phyloP scores from a whole-genome alignment of 2,797 vertebrate genomes.

The Gymnopithys bicolor region DNA sequence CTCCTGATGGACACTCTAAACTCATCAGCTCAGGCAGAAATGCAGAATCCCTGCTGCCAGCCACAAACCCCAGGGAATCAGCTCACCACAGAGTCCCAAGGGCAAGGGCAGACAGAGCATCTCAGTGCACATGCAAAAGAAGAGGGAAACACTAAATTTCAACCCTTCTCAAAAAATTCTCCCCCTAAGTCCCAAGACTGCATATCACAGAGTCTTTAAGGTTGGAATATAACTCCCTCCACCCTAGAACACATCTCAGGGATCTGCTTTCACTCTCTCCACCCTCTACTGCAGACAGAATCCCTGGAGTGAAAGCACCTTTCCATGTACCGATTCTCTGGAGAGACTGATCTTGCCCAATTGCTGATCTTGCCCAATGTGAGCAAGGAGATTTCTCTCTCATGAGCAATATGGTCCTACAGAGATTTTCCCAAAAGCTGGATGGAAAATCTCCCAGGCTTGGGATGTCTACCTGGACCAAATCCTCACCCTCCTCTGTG shows the following conservation, averaged over 20 bases:
- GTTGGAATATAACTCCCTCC: neutral
- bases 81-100: neutral
- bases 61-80: neutral
- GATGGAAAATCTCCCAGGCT: neutral
- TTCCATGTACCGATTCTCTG: accelerated
- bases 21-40: neutral
- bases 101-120: neutral
- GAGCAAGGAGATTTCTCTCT: neutral
- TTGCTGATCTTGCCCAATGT: neutral
- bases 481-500: neutral
- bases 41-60: neutral
- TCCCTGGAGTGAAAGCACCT: neutral
- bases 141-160: neutral
- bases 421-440: neutral
- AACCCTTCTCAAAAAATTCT: neutral
- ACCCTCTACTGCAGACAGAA: neutral
- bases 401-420: accelerated
- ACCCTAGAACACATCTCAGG: neutral
- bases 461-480: neutral
- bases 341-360: neutral
- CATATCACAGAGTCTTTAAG: neutral
- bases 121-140: accelerated
- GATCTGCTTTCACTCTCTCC: neutral
- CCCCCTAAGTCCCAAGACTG: neutral
- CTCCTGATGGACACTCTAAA: neutral